phyloP scores from a whole-genome alignment of 2,113 vertebrate species.

The Dinomys branickii region DNA sequence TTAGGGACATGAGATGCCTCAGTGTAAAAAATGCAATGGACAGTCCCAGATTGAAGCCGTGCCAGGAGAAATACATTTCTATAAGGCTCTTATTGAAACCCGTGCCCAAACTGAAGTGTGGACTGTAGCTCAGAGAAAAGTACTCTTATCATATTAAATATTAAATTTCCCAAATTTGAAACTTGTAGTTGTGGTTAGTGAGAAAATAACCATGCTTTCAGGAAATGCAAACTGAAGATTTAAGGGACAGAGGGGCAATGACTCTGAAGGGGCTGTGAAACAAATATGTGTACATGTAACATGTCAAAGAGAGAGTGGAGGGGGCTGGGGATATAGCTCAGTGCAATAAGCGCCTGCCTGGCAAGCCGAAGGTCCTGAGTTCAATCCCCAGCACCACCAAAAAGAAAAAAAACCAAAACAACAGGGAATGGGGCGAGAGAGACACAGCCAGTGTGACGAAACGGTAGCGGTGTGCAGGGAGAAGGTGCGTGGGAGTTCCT shows the following conservation, averaged over 20 bases:
- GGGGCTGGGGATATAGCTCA: no score
- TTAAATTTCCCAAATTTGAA: neutral
- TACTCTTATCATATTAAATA: neutral
- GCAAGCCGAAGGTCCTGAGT: no score
- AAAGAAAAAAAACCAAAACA: no score
- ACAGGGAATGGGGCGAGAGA: neutral
- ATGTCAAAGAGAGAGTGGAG: neutral
- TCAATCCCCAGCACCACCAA: no score
- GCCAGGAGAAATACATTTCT: neutral
- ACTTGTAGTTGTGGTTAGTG: neutral
- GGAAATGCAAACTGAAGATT: neutral
- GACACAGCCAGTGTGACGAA: neutral
- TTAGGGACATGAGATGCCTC: no score
- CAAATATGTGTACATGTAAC: neutral
- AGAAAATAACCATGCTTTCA: neutral
- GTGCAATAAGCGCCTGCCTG: no score
- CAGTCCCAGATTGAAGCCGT: accelerated
- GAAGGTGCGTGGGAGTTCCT: neutral
- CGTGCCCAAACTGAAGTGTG: neutral
- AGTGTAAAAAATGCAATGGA: no score
- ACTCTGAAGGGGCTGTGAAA: neutral
- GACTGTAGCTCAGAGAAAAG: neutral
- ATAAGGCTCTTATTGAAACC: neutral
- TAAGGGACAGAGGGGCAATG: neutral
- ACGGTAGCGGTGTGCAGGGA: neutral